Conservation (phyloP, 2,113 vertebrate species). For the Planiliza haematocheilus region DNA sequence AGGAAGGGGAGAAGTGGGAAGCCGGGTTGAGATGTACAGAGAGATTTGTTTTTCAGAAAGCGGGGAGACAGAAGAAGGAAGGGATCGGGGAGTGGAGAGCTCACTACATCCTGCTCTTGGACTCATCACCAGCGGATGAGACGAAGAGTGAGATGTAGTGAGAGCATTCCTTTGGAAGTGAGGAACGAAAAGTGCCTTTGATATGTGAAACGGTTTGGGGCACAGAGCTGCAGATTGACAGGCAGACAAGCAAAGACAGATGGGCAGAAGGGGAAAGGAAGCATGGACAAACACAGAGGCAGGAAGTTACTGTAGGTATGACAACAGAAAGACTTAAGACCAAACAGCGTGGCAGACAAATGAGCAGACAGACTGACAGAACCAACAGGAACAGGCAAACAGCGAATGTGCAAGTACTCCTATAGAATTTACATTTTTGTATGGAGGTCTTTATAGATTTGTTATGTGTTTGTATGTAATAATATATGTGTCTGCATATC, state of each 20-base stretch:
- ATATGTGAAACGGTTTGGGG: conserved; percentile 56
- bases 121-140: conserved; percentile 49
- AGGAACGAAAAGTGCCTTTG: conserved; percentile 56
- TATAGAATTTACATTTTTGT: conserved; percentile 44
- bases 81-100: conserved; percentile 41
- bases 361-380: conserved; percentile 28
- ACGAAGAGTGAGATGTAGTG: conserved; percentile 32
- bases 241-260: conserved; percentile 39
- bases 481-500: conserved; percentile 24
- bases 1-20: conserved; percentile 59
- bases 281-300: conserved; percentile 24
- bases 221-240: conserved; percentile 30
- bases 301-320: conserved; percentile 29
- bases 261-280: conserved; percentile 21
- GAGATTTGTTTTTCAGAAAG: conserved; percentile 63
- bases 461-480: conserved; percentile 11
- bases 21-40: conserved; percentile 50
- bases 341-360: conserved; percentile 44
- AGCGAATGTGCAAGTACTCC: conserved; percentile 13
- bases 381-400: conserved; percentile 46
- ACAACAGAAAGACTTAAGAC: conserved; percentile 38
- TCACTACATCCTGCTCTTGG: conserved; percentile 34
- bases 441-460: conserved; percentile 4
- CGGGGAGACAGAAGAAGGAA: conserved; percentile 32
- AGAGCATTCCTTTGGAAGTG: conserved; percentile 51